These are phyloP conservation scores for Chironomus riparius DNA, from an alignment of 2,888 invertebrate genomes.

Conservation along the genomic window DNA sequence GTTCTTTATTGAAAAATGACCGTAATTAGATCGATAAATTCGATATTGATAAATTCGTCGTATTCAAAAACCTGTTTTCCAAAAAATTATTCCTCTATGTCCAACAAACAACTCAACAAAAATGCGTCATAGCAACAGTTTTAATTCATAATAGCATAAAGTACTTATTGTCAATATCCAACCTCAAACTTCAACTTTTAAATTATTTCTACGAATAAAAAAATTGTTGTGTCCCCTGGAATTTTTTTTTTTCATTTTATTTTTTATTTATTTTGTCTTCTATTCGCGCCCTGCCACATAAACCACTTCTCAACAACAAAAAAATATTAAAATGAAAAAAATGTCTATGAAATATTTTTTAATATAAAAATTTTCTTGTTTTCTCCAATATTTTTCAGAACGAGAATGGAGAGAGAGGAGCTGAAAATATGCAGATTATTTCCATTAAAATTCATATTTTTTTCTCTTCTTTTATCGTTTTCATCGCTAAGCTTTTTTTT, in stretches of 20 bases:
- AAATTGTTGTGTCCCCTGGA: neutral
- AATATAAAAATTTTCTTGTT: slow-evolving; percentile 14
- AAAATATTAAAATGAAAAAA: neutral
- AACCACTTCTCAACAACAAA: neutral
- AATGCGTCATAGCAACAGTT: no score
- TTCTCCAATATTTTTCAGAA: neutral
- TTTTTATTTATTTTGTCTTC: neutral
- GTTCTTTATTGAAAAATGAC: no score
- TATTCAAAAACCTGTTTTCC: no score
- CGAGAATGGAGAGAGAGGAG: neutral
- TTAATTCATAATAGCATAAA: no score
- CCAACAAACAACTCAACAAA: no score
- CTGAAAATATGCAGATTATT: slow-evolving; percentile 21
- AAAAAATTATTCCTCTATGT: no score
- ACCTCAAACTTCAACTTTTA: no score
- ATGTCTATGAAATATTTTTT: slow-evolving; percentile 18
- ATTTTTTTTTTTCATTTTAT: neutral
- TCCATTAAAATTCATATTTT: slow-evolving; percentile 27
- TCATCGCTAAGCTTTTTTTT: neutral
- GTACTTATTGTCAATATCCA: neutral
- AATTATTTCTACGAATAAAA: neutral
- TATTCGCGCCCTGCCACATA: neutral
- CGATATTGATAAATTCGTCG: no score
- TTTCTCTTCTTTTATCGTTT: neutral
- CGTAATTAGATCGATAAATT: no score